These are phyloP conservation scores for Eupithecia tripunctaria DNA, from an alignment of 2,888 invertebrate species.

Conservation along the genomic window DNA sequence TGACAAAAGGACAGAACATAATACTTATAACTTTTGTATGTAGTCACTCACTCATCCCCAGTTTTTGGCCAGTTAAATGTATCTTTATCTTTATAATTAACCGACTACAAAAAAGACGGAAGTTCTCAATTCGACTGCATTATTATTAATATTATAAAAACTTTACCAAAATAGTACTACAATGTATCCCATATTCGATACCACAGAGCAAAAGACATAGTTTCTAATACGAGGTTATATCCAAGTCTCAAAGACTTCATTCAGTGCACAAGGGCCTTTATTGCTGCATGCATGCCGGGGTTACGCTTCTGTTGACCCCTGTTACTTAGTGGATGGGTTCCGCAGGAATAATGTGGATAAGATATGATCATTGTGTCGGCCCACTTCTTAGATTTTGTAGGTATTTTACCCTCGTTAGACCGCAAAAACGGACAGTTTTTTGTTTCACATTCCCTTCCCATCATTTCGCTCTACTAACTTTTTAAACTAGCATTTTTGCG, in stretches of 20 bases:
- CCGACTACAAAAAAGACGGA: too few relatives aligned
- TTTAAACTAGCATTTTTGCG: too few relatives aligned
- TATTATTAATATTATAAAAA: too few relatives aligned
- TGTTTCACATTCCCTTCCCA: neutral
- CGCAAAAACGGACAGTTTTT: neutral
- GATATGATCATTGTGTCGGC: neutral
- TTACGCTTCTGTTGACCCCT: constrained; percentile 57
- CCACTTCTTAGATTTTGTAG: neutral
- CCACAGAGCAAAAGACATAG: neutral
- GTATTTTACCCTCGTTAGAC: neutral
- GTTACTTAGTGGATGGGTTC: constrained; percentile 49
- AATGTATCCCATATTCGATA: neutral
- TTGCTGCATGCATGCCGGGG: constrained; percentile 40
- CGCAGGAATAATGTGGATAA: constrained; percentile 43
- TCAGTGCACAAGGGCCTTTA: constrained; percentile 28
- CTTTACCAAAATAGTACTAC: neutral
- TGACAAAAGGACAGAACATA: neutral
- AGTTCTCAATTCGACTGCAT: too few relatives aligned
- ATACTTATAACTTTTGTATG: too few relatives aligned
- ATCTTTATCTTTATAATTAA: too few relatives aligned
- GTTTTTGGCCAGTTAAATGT: too few relatives aligned
- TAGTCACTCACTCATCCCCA: too few relatives aligned
- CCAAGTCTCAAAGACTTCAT: constrained; percentile 30
- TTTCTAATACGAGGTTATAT: constrained; percentile 8
- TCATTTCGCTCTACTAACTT: neutral